A percentile compares a stretch with the other conserved stretches of the same genome.
Evolutionary conservation across 2,888 invertebrate genomes (phyloP).

Genomic region (Drosophila helvetica): DNA sequence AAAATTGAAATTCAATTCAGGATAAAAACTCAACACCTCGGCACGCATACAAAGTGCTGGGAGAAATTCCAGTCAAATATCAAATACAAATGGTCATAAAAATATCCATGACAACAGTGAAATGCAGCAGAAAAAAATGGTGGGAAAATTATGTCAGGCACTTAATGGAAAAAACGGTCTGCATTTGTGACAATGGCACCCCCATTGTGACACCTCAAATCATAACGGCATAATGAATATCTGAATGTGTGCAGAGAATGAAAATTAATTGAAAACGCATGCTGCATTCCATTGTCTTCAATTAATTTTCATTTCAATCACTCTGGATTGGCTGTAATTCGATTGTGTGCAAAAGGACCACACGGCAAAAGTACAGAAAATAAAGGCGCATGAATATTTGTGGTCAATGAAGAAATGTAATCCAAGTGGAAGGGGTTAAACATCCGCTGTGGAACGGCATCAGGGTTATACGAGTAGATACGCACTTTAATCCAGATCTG

Average conservation of each 20-base stretch:
- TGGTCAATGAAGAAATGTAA: background rate
- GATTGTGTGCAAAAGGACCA: slow-evolving; percentile 14
- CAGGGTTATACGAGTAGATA: too few relatives aligned
- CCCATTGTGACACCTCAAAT: slow-evolving; percentile 75
- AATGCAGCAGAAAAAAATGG: slow-evolving; percentile 10
- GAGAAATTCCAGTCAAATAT: slow-evolving; percentile 43
- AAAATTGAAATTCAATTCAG: slow-evolving; percentile 46
- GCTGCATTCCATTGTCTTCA: slow-evolving; percentile 75
- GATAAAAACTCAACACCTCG: slow-evolving; percentile 32
- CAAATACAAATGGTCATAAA: slow-evolving; percentile 51
- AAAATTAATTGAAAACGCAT: slow-evolving; percentile 76
- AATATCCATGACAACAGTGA: background rate
- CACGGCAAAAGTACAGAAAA: slow-evolving; percentile 5
- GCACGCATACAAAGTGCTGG: background rate
- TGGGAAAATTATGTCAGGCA: slow-evolving; percentile 39
- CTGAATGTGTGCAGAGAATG: slow-evolving; percentile 57
- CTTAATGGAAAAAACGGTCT: slow-evolving; percentile 61
- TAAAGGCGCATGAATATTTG: background rate
- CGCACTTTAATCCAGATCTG: background rate
- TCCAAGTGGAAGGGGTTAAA: background rate
- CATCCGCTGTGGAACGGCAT: background rate
- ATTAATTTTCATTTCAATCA: slow-evolving; percentile 74
- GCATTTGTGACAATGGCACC: slow-evolving; percentile 64
- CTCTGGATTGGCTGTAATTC: slow-evolving; percentile 48
- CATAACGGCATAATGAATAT: slow-evolving; percentile 65